Conservation (phyloP, 1,140 invertebrate genomes). For the Pararge aegeria region DNA sequence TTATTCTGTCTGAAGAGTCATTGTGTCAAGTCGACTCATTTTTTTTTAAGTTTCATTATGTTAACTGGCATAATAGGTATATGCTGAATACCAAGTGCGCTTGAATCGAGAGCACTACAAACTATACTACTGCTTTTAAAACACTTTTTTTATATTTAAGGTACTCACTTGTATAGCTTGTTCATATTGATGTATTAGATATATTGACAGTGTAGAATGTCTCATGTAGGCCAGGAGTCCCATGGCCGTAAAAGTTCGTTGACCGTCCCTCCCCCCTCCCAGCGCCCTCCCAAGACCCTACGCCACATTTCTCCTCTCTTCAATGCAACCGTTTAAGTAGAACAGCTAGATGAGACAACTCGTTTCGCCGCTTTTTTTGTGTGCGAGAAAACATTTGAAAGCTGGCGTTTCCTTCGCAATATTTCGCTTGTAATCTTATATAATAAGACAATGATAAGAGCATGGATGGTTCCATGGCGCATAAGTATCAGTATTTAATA, state of each 20-base stretch:
- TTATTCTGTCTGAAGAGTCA: too few relatives aligned
- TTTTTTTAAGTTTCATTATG: too few relatives aligned
- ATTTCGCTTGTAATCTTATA: constrained; percentile 6
- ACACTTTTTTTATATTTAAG: background rate
- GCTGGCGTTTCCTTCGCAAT: constrained; percentile 18
- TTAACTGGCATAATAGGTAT: too few relatives aligned
- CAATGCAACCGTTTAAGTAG: constrained; percentile 48
- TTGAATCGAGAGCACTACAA: too few relatives aligned
- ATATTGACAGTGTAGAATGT: constrained; percentile 13
- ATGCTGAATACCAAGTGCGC: too few relatives aligned
- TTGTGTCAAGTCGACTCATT: too few relatives aligned
- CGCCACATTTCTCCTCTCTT: constrained; percentile 59
- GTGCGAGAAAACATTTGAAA: constrained; percentile 37
- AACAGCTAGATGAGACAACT: constrained; percentile 48
- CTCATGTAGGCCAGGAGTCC: constrained; percentile 67
- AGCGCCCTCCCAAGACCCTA: constrained; percentile 45
- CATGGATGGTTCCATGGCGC: too few relatives aligned
- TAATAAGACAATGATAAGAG: background rate
- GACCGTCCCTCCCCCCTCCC: constrained; percentile 45
- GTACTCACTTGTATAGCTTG: background rate
- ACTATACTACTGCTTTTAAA: too few relatives aligned
- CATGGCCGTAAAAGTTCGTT: constrained; percentile 59
- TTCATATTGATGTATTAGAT: background rate
- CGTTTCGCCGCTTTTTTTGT: constrained; percentile 42
- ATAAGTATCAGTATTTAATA: too few relatives aligned